A percentile compares a stretch with the other conserved stretches of the same genome.
Conservation (phyloP, 2,888 invertebrate genomes). For the Daptonema setosum region DNA sequence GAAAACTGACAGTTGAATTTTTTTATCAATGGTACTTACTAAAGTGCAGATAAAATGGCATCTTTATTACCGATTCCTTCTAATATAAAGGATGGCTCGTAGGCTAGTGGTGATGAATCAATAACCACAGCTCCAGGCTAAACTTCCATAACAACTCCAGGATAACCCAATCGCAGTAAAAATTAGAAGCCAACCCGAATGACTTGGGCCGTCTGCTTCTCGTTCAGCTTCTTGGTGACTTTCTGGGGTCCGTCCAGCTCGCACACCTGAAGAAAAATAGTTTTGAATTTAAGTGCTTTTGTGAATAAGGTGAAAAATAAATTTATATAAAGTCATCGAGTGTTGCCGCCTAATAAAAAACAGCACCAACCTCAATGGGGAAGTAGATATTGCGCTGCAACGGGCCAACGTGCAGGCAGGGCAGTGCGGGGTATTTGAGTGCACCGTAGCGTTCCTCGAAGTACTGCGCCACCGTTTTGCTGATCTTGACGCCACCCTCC, state of each 20-base stretch:
- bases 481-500: slow-evolving; percentile 9
- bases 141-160: too few relatives aligned
- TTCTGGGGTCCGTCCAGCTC: slow-evolving; percentile 19
- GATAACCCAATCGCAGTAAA: too few relatives aligned
- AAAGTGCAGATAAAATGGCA: too few relatives aligned
- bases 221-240: slow-evolving; percentile 19
- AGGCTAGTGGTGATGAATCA: too few relatives aligned
- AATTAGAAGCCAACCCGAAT: slow-evolving; percentile 4
- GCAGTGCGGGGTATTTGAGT: slow-evolving; percentile 17
- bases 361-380: slow-evolving; percentile 17
- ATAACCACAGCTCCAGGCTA: too few relatives aligned
- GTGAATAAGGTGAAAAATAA: background rate
- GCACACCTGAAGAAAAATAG: too few relatives aligned
- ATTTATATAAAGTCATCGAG: background rate
- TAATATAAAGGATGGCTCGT: too few relatives aligned
- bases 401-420: slow-evolving; percentile 23
- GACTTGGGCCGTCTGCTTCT: slow-evolving; percentile 12
- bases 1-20: too few relatives aligned
- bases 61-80: too few relatives aligned
- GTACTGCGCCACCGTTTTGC: slow-evolving; percentile 19
- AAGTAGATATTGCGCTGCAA: slow-evolving; percentile 18
- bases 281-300: too few relatives aligned
- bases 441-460: slow-evolving; percentile 16
- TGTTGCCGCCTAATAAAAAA: background rate
- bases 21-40: too few relatives aligned